Conservation (phyloP, 1,140 invertebrate species). For the Atta cephalotes region DNA sequence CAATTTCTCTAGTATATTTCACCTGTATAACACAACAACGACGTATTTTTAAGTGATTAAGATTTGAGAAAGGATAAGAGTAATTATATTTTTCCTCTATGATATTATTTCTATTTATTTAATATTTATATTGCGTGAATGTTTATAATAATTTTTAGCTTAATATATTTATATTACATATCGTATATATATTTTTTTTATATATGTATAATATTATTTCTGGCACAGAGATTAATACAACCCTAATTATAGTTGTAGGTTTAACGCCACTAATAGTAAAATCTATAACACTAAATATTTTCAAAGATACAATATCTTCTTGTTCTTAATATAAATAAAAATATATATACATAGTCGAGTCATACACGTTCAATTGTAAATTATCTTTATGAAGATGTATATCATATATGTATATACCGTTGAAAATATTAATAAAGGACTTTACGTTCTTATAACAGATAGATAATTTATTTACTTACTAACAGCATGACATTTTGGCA, state of each 20-base stretch:
- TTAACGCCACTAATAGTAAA: conserved; percentile 51
- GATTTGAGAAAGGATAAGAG: conserved; percentile 4
- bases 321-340: conserved; percentile 37
- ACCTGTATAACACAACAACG: conserved; percentile 47
- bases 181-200: background rate
- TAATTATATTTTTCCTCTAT: conserved; percentile 17
- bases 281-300: conserved; percentile 51
- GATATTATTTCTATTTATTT: conserved; percentile 48
- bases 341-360: conserved; percentile 61
- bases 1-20: conserved; percentile 35
- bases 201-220: conserved; percentile 2
- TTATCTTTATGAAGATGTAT: conserved; percentile 77
- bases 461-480: conserved; percentile 78
- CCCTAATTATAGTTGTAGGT: conserved; percentile 57
- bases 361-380: conserved; percentile 70
- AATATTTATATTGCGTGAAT: conserved; percentile 27
- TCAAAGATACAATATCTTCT: conserved; percentile 39
- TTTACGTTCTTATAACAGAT: conserved; percentile 66
- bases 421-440: conserved; percentile 72
- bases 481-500: conserved; percentile 84
- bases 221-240: conserved; percentile 43
- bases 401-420: conserved; percentile 82
- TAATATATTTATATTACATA: conserved; percentile 8
- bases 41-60: conserved; percentile 64
- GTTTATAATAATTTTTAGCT: conserved; percentile 24